A percentile compares a stretch with the other conserved stretches of the same genome.
Evolutionary conservation across 1,140 invertebrate genomes (phyloP).

Genomic region (Drosophila littoralis): DNA sequence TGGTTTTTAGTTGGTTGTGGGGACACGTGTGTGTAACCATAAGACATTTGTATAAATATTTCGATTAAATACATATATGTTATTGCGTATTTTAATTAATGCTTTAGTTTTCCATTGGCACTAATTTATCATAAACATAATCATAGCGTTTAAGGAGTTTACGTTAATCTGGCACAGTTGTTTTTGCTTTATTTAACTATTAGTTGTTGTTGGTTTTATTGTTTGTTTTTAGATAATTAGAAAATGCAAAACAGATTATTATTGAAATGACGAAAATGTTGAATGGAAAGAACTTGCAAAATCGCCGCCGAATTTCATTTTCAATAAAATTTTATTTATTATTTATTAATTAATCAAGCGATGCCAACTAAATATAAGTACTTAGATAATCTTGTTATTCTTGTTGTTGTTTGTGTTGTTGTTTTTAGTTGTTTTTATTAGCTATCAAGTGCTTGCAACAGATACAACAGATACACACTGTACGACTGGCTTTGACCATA

Average conservation of each 20-base stretch:
- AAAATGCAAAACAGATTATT: constrained; percentile 73
- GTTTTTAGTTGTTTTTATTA: constrained; percentile 12
- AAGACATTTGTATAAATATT: constrained; percentile 78
- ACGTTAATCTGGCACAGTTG: constrained; percentile 57
- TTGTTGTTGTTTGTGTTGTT: neutral
- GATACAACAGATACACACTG: constrained; percentile 59
- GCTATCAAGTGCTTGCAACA: constrained; percentile 60
- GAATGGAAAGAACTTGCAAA: constrained; percentile 40
- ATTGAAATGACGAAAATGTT: constrained; percentile 21
- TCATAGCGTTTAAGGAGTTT: constrained; percentile 34
- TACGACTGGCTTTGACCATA: neutral
- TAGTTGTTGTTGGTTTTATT: constrained; percentile 22
- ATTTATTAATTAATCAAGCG: constrained; percentile 66
- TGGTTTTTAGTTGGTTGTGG: constrained; percentile 38
- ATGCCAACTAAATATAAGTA: constrained; percentile 78
- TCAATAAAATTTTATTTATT: constrained; percentile 16
- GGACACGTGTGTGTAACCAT: constrained; percentile 83
- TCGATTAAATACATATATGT: constrained; percentile 46
- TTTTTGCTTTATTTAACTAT: neutral
- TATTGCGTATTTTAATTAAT: constrained; percentile 24
- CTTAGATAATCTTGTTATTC: constrained; percentile 6
- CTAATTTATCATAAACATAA: constrained; percentile 24
- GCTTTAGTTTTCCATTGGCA: constrained; percentile 30
- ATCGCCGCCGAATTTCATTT: constrained; percentile 6
- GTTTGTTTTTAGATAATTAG: constrained; percentile 38